phyloP scores from a whole-genome alignment of 2,113 vertebrate species.

The Gymnogyps californianus region DNA sequence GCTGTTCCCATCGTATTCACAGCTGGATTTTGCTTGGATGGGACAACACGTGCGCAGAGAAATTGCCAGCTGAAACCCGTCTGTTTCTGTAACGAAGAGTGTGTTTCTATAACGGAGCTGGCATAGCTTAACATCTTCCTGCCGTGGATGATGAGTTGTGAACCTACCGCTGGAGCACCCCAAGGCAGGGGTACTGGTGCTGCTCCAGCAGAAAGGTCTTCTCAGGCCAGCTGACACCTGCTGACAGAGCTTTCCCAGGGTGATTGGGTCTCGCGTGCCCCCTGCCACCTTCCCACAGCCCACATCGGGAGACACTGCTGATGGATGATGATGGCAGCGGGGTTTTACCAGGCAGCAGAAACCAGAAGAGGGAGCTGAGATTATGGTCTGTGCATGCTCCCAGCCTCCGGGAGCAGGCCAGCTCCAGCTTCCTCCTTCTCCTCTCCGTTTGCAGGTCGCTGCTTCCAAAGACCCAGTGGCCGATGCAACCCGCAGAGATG shows the following conservation, averaged over 20 bases:
- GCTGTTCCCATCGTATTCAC: not conserved
- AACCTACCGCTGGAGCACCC: not conserved
- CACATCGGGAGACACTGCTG: fast-evolving
- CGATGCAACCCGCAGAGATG: not conserved
- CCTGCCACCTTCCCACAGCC: not conserved
- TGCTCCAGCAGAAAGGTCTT: not conserved
- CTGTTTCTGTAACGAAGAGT: not conserved
- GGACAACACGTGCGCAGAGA: not conserved
- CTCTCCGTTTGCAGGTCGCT: not conserved
- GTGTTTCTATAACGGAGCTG: fast-evolving
- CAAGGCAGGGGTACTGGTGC: not conserved
- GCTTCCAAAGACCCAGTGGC: not conserved
- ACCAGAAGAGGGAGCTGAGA: not conserved
- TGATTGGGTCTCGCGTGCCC: not conserved
- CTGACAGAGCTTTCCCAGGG: not conserved
- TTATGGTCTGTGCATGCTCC: not conserved
- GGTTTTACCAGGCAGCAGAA: not conserved
- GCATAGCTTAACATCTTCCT: not conserved
- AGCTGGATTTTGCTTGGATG: not conserved
- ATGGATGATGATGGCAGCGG: fast-evolving
- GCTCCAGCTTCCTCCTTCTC: not conserved
- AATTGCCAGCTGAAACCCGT: not conserved
- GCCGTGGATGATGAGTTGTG: not conserved
- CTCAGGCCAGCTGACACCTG: not conserved
- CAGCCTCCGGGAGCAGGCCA: not conserved